Evolutionary conservation across 2,888 invertebrate genomes (phyloP), one percentile per base, ranked within the genome.

Genomic region (Sicus ferrugineus): DNA sequence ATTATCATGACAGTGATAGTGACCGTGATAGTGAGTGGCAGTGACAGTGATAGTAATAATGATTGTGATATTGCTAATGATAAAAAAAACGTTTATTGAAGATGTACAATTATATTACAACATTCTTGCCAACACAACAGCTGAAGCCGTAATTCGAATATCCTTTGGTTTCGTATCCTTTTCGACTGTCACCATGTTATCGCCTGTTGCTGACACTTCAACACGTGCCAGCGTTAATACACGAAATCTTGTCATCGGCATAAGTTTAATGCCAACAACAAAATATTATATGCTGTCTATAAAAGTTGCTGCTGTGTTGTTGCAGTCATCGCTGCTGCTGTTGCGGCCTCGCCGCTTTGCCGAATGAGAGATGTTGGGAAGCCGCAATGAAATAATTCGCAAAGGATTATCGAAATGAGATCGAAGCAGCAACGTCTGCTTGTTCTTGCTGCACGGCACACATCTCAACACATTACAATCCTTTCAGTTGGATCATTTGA

Each of bases 371-470:
- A 48, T 48, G 52, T 38, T 23, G 19, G 38, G 48, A 48, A 59
- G 34, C 56, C 31, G 34, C 67, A 67, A 67, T 67, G 48, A 59
- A 67, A 67, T 67, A 59, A 67, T 67, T 67, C 59, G 31, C 46
- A n/a, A 34, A 59, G 67, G 67, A 67, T 67, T 67, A 67, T 67
- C 67, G 67, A 59, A 67, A 67, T 67, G 67, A 67, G 58, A 67
- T 67, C 67, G 58, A 67, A 58, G 46, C 56, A 19, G 19, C 38
- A n/a, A n/a, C 42, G 52, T 48, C 46, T 9, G 50, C 26, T 42
- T 56, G 67, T 59, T 48, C 48, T 59, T 59, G 46, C 34, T 48
- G 48, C 31, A 16, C 59, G 21, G 21, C 34, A n/a, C 26, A 21
- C 62, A 62, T 62, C 48, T 30, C 3, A 58, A 9, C 31, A 48